phyloP scores from a whole-genome alignment of 2,113 vertebrate genomes.

The Myxocyprinus asiaticus region DNA sequence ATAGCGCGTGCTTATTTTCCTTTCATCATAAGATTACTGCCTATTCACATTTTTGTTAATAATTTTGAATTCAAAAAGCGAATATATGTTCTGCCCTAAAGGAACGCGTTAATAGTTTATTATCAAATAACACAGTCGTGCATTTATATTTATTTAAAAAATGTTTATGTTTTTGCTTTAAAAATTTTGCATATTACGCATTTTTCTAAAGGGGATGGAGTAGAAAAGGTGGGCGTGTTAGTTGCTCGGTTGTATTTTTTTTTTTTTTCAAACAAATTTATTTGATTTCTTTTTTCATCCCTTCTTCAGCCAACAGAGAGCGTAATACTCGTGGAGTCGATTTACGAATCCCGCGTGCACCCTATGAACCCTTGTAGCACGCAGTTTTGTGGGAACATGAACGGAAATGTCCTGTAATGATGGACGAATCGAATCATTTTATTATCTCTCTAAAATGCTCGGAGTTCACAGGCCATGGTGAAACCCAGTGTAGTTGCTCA shows the following conservation, averaged over 20 bases:
- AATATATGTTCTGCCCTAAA: background rate
- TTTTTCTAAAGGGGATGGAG: slow-evolving; percentile 29
- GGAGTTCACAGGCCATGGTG: background rate
- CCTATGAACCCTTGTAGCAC: slow-evolving; percentile 7
- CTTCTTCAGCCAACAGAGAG: slow-evolving; percentile 79
- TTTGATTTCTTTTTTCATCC: slow-evolving; percentile 54
- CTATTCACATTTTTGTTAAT: background rate
- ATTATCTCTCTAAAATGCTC: slow-evolving; percentile 1
- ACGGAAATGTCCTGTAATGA: background rate
- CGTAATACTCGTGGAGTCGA: slow-evolving; percentile 67
- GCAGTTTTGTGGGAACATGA: slow-evolving; percentile 3
- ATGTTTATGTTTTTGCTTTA: background rate
- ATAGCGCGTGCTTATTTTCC: background rate
- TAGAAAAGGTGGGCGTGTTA: slow-evolving; percentile 25
- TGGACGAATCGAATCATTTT: background rate
- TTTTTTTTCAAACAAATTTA: background rate
- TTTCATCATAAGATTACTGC: background rate
- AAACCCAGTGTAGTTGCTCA: background rate
- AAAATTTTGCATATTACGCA: slow-evolving; percentile 21
- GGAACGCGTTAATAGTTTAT: background rate
- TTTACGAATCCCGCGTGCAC: slow-evolving; percentile 3
- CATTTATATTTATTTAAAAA: too few relatives aligned
- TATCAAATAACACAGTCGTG: background rate
- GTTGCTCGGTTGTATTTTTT: slow-evolving; percentile 10
- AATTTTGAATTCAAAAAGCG: background rate